These are phyloP conservation scores for Chaetophractus vellerosus DNA, from an alignment of 2,797 vertebrate species.

Conservation along the genomic window DNA sequence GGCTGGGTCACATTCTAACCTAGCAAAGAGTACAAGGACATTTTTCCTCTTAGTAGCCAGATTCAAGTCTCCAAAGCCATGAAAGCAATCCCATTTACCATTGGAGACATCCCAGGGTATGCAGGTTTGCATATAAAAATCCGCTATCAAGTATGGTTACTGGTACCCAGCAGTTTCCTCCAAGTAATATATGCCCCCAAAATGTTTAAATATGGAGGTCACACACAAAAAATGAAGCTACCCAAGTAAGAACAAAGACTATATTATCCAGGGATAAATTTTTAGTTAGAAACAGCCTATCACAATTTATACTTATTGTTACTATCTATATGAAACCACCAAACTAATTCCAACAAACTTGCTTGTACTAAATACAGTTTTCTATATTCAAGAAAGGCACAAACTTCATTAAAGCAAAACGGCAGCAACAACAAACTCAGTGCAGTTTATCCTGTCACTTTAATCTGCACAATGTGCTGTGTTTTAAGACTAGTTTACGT, in stretches of 20 bases:
- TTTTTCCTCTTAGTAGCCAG: not conserved
- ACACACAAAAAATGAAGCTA: not conserved
- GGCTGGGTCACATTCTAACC: not conserved
- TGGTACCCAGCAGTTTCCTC: not conserved
- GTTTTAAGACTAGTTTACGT: not conserved
- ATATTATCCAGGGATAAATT: not conserved
- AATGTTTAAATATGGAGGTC: not conserved
- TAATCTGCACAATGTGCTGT: not conserved
- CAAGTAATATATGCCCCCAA: not conserved
- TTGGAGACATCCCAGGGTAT: not conserved
- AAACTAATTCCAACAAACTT: not conserved
- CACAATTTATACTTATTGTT: not conserved
- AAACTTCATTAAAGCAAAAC: not conserved
- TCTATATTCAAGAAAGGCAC: not conserved
- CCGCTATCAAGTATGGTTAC: not conserved
- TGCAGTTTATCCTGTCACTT: not conserved
- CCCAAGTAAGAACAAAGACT: not conserved
- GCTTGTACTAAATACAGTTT: not conserved
- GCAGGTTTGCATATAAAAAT: not conserved
- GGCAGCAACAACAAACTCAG: not conserved
- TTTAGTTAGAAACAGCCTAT: not conserved
- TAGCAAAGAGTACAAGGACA: not conserved
- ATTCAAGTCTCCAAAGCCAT: not conserved
- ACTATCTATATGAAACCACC: not conserved
- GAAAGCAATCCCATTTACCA: not conserved